Evolutionary conservation across 2,888 invertebrate species (phyloP).

Genomic region (Palloptera scutellata): DNA sequence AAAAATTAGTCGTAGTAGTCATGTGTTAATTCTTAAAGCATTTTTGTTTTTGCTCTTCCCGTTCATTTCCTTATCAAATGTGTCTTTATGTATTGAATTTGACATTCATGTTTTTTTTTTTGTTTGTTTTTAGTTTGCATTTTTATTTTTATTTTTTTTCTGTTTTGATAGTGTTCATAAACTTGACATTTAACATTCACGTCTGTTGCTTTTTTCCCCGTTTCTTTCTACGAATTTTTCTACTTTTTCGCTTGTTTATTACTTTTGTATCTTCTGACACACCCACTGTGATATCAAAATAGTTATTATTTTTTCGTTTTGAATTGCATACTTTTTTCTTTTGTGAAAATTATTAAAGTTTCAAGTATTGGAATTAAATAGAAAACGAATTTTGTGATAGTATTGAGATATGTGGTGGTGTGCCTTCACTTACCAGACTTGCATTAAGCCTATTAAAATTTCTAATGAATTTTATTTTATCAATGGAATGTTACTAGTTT

Average conservation of each 20-base stretch:
- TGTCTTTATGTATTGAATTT: conserved; percentile 4
- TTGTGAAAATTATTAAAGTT: too few relatives aligned
- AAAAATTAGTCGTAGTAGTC: too few relatives aligned
- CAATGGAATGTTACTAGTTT: too few relatives aligned
- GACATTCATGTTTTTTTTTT: conserved; percentile 19
- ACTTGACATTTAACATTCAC: not conserved
- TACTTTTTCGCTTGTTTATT: not conserved
- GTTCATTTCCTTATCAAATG: conserved; percentile 5
- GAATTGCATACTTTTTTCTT: conserved; percentile 6
- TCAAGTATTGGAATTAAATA: too few relatives aligned
- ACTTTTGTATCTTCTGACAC: not conserved
- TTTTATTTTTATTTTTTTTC: conserved; percentile 10
- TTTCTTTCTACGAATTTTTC: not conserved
- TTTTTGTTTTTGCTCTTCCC: not conserved
- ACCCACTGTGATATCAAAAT: too few relatives aligned
- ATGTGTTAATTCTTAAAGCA: too few relatives aligned
- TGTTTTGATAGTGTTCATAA: not conserved
- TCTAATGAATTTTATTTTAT: too few relatives aligned
- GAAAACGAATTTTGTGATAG: too few relatives aligned
- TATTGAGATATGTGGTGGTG: too few relatives aligned
- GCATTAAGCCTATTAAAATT: too few relatives aligned
- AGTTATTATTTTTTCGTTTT: conserved; percentile 1
- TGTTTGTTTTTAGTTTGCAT: not conserved
- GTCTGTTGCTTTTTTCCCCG: too few relatives aligned
- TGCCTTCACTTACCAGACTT: too few relatives aligned